These are phyloP conservation scores for Rhadinocentrus ornatus DNA, from an alignment of 2,797 vertebrate species.

Conservation along the genomic window DNA sequence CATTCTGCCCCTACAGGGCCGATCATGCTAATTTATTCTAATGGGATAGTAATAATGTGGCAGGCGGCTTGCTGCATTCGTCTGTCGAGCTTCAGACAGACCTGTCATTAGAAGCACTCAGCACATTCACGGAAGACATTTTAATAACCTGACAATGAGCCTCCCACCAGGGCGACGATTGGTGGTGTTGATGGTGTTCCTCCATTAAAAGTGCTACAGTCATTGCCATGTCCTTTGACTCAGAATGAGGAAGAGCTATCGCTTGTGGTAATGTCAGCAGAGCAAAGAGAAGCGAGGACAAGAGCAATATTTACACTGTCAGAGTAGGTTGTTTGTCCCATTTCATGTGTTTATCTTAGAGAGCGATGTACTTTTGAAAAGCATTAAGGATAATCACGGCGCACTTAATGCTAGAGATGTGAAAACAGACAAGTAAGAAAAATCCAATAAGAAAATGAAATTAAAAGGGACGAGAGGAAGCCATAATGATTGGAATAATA, in stretches of 20 bases:
- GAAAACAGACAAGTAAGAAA: background rate
- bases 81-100: conserved; percentile 69
- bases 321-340: background rate
- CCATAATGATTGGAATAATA: background rate
- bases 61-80: conserved; percentile 63
- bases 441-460: background rate
- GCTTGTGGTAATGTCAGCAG: conserved; percentile 10
- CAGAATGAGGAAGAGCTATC: conserved; percentile 2
- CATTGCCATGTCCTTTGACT: conserved; percentile 11
- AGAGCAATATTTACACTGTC: conserved; percentile 4
- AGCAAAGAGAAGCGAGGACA: background rate
- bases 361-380: conserved; percentile 3
- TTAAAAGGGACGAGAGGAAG: no score
- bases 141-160: conserved; percentile 62
- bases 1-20: conserved; percentile 37
- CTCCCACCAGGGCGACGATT: conserved; percentile 38
- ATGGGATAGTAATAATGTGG: conserved; percentile 73
- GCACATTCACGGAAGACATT: conserved; percentile 61
- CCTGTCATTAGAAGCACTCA: conserved; percentile 66
- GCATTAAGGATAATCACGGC: background rate
- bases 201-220: conserved; percentile 10
- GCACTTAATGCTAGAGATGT: background rate
- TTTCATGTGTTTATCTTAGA: conserved; percentile 9
- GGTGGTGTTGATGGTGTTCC: conserved; percentile 16
- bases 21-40: conserved; percentile 77